Evolutionary conservation across 2,113 vertebrate genomes (phyloP).

Genomic region (Psittacara wagleri): DNA sequence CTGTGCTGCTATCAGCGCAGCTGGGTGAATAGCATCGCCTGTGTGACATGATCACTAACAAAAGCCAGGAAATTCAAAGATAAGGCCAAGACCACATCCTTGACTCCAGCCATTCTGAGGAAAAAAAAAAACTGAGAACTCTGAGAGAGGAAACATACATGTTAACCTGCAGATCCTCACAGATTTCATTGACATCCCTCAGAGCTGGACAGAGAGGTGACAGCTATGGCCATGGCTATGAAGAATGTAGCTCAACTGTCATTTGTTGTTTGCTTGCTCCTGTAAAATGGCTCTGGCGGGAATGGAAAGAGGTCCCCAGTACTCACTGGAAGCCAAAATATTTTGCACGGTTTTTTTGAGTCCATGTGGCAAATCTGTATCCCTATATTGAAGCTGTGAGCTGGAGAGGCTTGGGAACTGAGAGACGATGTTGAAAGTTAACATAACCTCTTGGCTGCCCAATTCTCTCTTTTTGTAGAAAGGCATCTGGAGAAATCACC

Average conservation of each 20-base stretch:
- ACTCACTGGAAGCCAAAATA: background rate
- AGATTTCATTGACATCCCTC: background rate
- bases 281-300: background rate
- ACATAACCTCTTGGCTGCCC: background rate
- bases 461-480: background rate
- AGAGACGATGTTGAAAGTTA: background rate
- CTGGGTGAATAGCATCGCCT: background rate
- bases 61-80: slow-evolving; percentile 44
- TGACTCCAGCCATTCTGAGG: background rate
- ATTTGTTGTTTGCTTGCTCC: background rate
- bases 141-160: background rate
- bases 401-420: background rate
- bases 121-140: background rate
- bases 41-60: background rate
- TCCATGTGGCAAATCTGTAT: background rate
- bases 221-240: accelerated
- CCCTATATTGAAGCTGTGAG: background rate
- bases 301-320: background rate
- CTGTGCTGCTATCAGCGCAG: background rate
- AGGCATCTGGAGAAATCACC: background rate
- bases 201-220: background rate
- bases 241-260: background rate
- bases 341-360: background rate
- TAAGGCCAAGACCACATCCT: background rate
- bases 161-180: background rate